phyloP scores from a whole-genome alignment of 2,888 invertebrate genomes.

The Lagria hirta region DNA sequence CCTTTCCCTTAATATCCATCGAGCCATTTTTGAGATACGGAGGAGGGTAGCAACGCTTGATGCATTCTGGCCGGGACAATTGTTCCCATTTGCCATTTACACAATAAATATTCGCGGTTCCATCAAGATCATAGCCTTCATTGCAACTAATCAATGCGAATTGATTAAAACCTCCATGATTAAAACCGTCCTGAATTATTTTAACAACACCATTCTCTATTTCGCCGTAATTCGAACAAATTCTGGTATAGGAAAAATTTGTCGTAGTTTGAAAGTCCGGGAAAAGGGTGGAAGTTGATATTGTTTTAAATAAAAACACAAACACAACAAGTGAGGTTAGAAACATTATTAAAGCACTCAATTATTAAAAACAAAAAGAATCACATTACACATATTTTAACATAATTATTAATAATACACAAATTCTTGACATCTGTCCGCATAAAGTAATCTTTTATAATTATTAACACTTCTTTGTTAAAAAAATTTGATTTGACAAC shows the following conservation, averaged over 20 bases:
- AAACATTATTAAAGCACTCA: slow-evolving; percentile 6
- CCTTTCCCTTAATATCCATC: slow-evolving; percentile 42
- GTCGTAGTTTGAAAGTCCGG: not conserved
- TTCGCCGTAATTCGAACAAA: slow-evolving; percentile 39
- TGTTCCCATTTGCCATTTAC: slow-evolving; percentile 47
- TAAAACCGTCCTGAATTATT: slow-evolving; percentile 6
- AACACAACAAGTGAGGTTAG: slow-evolving; percentile 10
- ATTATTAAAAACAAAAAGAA: not conserved
- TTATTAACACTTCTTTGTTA: too few species aligned
- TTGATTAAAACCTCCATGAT: slow-evolving; percentile 14
- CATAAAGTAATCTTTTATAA: too few species aligned
- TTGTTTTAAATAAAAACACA: not conserved
- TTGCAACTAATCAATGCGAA: slow-evolving; percentile 41
- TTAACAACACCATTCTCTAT: slow-evolving; percentile 31
- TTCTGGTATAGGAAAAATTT: not conserved
- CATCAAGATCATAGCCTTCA: slow-evolving; percentile 47
- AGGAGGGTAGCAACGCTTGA: slow-evolving; percentile 45
- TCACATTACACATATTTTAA: slow-evolving; percentile 13
- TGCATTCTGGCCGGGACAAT: slow-evolving; percentile 36
- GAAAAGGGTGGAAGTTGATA: not conserved
- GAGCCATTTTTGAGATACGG: slow-evolving; percentile 46
- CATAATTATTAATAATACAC: too few species aligned
- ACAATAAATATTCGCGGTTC: slow-evolving; percentile 47
- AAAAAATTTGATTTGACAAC: too few species aligned
- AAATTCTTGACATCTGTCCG: too few species aligned